Percentiles rank a stretch among this genome's conserved stretches.
Conservation (phyloP, 2,113 vertebrate species). For the Nerophis lumbriciformis region DNA sequence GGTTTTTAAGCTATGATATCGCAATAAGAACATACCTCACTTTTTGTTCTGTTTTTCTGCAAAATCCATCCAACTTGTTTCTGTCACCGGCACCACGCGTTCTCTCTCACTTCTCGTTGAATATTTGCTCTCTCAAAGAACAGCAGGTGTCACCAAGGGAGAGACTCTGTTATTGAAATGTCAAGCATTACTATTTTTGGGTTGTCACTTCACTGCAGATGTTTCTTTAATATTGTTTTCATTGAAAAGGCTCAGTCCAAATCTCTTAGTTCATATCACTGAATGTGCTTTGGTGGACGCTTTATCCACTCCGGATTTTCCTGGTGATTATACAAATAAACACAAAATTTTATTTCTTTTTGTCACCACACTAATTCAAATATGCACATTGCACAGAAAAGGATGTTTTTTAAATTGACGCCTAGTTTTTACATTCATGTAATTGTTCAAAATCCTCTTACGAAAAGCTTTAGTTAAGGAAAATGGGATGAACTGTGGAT, state of each 20-base stretch:
- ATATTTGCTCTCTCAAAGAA: conserved; percentile 17
- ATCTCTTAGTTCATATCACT: conserved; percentile 52
- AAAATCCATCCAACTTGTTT: conserved; percentile 50
- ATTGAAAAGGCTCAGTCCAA: conserved; percentile 49
- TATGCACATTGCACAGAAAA: conserved; percentile 68
- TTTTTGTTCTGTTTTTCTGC: conserved; percentile 9
- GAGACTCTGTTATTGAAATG: conserved; percentile 1
- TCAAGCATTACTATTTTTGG: conserved; percentile 12
- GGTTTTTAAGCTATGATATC: conserved; percentile 44
- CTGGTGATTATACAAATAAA: conserved; percentile 9
- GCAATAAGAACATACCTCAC: conserved; percentile 66
- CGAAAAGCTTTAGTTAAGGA: conserved; percentile 59
- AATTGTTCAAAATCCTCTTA: conserved; percentile 40
- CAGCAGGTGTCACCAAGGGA: conserved; percentile 4
- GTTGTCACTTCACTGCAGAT: conserved; percentile 35
- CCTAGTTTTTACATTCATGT: conserved; percentile 59
- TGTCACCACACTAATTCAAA: conserved; percentile 64
- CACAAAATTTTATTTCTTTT: conserved; percentile 15
- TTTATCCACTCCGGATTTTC: conserved; percentile 27
- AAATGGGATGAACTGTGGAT: conserved; percentile 53
- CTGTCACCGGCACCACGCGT: background rate
- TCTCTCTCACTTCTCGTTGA: conserved; percentile 7
- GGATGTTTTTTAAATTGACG: conserved; percentile 53
- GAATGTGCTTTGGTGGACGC: conserved; percentile 43
- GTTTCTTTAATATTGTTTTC: background rate